phyloP scores from a whole-genome alignment of 2,888 invertebrate genomes.

The Tetrapedia diversipes region DNA sequence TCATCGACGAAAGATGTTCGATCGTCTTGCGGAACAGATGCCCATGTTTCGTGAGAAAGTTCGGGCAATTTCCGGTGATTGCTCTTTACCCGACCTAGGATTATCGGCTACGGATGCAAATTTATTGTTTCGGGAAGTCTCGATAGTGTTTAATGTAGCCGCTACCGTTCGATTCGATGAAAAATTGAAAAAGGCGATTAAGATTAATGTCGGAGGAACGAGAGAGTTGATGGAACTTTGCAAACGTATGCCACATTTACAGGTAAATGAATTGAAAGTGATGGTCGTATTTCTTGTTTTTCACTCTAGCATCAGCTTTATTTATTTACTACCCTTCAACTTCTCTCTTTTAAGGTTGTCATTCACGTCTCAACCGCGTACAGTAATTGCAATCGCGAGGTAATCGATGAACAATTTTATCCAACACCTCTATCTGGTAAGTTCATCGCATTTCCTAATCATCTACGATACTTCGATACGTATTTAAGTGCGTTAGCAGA shows the following conservation, averaged over 20 bases:
- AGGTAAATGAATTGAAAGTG: slow-evolving; percentile 82
- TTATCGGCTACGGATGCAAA: slow-evolving; percentile 84
- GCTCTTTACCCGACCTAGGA: slow-evolving; percentile 84
- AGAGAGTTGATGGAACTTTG: slow-evolving; percentile 87
- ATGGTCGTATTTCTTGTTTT: no score
- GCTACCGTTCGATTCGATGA: slow-evolving; percentile 91
- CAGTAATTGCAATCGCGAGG: slow-evolving; percentile 83
- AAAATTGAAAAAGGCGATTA: slow-evolving; percentile 86
- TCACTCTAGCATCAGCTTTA: no score
- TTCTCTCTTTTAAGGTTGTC: slow-evolving; percentile 72
- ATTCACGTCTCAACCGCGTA: slow-evolving; percentile 83
- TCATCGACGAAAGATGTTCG: slow-evolving; percentile 81
- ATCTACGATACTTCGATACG: no score
- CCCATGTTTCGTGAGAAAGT: slow-evolving; percentile 85
- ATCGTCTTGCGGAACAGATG: slow-evolving; percentile 83
- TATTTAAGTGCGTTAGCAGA: no score
- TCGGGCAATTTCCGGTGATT: slow-evolving; percentile 85
- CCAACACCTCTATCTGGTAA: not conserved
- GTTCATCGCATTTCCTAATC: no score
- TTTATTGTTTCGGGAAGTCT: slow-evolving; percentile 61
- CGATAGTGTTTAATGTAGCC: slow-evolving; percentile 89
- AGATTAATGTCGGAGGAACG: slow-evolving; percentile 88
- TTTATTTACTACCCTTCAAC: no score
- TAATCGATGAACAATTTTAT: slow-evolving; percentile 85
- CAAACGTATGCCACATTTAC: slow-evolving; percentile 86